A percentile compares a stretch with the other conserved stretches of the same genome.
Evolutionary conservation across 2,888 invertebrate species (phyloP).

Genomic region (Lordiphosa andalusiaca): DNA sequence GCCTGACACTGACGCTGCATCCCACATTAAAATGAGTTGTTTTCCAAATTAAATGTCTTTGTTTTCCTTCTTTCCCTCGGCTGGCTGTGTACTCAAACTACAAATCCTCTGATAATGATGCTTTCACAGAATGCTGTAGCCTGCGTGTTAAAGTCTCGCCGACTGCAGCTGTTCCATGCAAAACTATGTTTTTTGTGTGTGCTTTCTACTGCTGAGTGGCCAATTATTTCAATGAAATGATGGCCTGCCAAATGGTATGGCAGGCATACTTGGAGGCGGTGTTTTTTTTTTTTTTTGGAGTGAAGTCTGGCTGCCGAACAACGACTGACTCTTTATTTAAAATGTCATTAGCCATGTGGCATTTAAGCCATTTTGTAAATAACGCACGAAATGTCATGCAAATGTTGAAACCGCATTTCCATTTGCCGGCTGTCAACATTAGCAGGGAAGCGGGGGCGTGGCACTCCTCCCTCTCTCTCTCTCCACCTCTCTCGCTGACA

Average conservation of each 20-base stretch:
- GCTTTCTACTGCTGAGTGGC: slow-evolving; percentile 27
- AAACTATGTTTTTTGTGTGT: slow-evolving; percentile 10
- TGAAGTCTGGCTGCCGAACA: background rate
- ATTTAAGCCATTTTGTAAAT: slow-evolving; percentile 62
- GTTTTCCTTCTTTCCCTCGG: too few relatives aligned
- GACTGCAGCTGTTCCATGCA: background rate
- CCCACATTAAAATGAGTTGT: too few relatives aligned
- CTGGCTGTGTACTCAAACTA: too few relatives aligned
- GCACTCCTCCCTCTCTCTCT: background rate
- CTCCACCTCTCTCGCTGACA: slow-evolving; percentile 15
- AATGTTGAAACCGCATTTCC: slow-evolving; percentile 65
- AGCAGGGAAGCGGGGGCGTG: slow-evolving; percentile 15
- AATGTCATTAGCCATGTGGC: slow-evolving; percentile 66
- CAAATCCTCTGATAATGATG: too few relatives aligned
- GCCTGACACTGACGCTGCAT: too few relatives aligned
- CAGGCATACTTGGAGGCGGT: too few relatives aligned
- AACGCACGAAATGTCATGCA: slow-evolving; percentile 59
- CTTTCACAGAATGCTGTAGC: too few relatives aligned
- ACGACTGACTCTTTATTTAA: slow-evolving; percentile 32
- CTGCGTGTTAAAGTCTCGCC: too few relatives aligned
- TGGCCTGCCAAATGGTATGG: slow-evolving; percentile 33
- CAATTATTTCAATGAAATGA: slow-evolving; percentile 22
- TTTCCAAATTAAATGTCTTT: too few relatives aligned
- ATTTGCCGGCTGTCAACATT: slow-evolving; percentile 61
- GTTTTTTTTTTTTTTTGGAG: too few relatives aligned